phyloP scores from a whole-genome alignment of 2,888 invertebrate species.

The Nineta flava region DNA sequence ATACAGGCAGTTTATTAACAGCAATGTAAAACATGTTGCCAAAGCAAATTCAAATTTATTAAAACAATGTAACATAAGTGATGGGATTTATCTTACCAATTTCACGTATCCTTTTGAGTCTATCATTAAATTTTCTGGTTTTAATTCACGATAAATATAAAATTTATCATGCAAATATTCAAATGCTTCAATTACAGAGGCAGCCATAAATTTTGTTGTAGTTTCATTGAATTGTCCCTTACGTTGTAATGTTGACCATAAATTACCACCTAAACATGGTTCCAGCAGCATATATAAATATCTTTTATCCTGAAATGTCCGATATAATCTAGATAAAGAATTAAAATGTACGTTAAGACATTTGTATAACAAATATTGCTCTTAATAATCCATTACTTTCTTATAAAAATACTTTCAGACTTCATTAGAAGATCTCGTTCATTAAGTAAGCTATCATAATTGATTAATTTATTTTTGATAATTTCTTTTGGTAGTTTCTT shows the following conservation, averaged over 20 bases:
- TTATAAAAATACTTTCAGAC: no score
- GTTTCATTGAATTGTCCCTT: conserved; percentile 60
- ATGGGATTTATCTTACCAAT: conserved; percentile 42
- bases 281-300: conserved; percentile 93
- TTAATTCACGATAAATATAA: conserved; percentile 65
- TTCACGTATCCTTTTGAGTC: conserved; percentile 76
- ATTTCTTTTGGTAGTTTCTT: no score
- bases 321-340: conserved; percentile 50
- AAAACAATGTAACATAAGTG: neutral
- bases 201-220: conserved; percentile 75
- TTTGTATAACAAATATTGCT: neutral
- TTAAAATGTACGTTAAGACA: neutral
- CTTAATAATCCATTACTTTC: no score
- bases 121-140: conserved; percentile 34
- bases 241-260: conserved; percentile 77
- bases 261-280: conserved; percentile 84
- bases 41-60: no score
- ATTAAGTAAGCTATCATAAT: no score
- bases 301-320: conserved; percentile 80
- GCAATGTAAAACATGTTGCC: no score
- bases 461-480: no score
- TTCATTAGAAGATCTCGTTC: no score
- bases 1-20: no score
- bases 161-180: conserved; percentile 74
- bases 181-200: conserved; percentile 87